Conservation (phyloP, 2,113 vertebrate species). For the Hippocampus guttulatus region DNA sequence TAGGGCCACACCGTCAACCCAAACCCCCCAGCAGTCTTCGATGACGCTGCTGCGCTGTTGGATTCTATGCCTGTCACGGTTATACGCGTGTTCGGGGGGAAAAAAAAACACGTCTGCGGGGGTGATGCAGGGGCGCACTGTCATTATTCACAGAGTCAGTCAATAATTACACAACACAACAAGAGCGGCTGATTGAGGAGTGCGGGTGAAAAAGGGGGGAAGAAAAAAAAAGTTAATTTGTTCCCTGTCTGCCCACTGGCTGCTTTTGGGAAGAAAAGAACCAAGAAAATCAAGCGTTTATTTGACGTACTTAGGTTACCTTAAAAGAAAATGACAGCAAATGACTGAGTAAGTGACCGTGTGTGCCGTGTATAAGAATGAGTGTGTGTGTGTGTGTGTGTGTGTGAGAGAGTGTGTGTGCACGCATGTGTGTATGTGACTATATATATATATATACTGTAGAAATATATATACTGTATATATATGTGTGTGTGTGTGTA, state of each 20-base stretch:
- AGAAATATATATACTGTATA: no score
- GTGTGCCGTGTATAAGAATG: no score
- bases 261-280: slow-evolving; percentile 25
- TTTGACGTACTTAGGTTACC: no score
- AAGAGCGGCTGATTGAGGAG: slow-evolving; percentile 56
- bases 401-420: no score
- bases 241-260: slow-evolving; percentile 46
- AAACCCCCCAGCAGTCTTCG: slow-evolving; percentile 18
- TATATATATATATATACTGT: no score
- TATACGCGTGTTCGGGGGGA: slow-evolving; percentile 49
- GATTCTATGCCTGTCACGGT: slow-evolving; percentile 49
- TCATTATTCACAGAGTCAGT: slow-evolving; percentile 34
- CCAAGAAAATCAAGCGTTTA: not conserved
- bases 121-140: not conserved
- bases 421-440: no score
- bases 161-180: slow-evolving; percentile 60
- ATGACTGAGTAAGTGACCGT: no score
- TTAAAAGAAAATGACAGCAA: no score
- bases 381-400: no score
- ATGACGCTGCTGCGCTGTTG: slow-evolving; percentile 19
- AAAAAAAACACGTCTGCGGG: slow-evolving; percentile 11
- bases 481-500: no score
- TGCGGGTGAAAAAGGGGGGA: slow-evolving; percentile 22
- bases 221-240: slow-evolving; percentile 37
- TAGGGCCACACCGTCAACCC: slow-evolving; percentile 29